Evolutionary conservation across 2,888 invertebrate species (phyloP).

Genomic region (Tenthredo mesomela): DNA sequence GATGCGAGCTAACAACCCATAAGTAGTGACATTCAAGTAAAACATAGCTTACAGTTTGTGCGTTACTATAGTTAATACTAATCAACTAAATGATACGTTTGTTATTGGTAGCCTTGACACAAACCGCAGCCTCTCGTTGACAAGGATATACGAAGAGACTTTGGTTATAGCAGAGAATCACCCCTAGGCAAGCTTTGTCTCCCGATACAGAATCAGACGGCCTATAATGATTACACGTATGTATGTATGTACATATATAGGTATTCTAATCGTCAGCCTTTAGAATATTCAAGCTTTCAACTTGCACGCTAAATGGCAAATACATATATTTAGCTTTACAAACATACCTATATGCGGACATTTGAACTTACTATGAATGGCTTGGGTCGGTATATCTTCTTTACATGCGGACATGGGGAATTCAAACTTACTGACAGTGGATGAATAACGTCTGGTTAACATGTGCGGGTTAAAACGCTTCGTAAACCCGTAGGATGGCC

Average conservation of each 20-base stretch:
- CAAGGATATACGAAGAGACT: neutral
- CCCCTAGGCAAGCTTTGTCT: neutral
- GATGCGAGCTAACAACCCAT: neutral
- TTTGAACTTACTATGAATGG: neutral
- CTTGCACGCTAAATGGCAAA: neutral
- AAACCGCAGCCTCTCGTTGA: neutral
- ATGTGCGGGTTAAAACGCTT: neutral
- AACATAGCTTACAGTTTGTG: neutral
- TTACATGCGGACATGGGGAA: neutral
- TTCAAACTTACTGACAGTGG: neutral
- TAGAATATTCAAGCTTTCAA: neutral
- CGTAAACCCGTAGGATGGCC: neutral
- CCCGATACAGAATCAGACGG: neutral
- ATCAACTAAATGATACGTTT: neutral
- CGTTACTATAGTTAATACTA: neutral
- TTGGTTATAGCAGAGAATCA: neutral
- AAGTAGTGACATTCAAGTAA: neutral
- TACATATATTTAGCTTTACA: neutral
- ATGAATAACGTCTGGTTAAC: constrained; percentile 5
- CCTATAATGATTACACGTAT: neutral
- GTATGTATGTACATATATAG: neutral
- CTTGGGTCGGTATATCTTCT: neutral
- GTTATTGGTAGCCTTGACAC: neutral
- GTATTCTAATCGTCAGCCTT: neutral
- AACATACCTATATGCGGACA: no score